A percentile compares a stretch with the other conserved stretches of the same genome.
These are phyloP conservation scores for Hassar affinis DNA, from an alignment of 2,113 vertebrate genomes.

Conservation along the genomic window DNA sequence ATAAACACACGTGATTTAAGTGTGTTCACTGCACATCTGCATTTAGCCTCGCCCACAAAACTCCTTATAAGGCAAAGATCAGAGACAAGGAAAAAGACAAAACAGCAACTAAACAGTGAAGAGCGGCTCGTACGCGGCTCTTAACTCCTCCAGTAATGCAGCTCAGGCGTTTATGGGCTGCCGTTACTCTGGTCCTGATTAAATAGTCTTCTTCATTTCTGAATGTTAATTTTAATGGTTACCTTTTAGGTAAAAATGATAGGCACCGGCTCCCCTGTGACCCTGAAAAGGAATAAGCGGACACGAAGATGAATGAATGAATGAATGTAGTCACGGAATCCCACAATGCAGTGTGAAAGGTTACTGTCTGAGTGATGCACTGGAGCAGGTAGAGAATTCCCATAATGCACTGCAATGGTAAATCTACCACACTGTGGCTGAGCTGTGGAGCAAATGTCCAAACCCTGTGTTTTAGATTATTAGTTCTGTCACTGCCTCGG, in stretches of 20 bases:
- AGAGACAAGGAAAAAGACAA: not conserved
- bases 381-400: not conserved
- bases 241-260: not conserved
- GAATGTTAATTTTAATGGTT: not conserved
- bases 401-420: not conserved
- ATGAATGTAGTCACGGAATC: not conserved
- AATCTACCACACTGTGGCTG: not conserved
- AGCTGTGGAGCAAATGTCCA: slow-evolving; percentile 1
- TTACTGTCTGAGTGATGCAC: not conserved
- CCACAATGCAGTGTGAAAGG: not conserved
- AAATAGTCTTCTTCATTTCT: not conserved
- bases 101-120: not conserved
- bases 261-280: no score
- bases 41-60: not conserved
- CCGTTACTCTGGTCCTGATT: not conserved
- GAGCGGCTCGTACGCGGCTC: not conserved
- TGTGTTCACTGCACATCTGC: not conserved
- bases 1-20: not conserved
- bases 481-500: not conserved
- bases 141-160: not conserved
- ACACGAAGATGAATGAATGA: no score
- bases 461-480: not conserved
- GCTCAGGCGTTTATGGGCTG: not conserved
- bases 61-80: not conserved
- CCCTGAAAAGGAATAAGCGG: no score